Base-by-base conservation (phyloP, 2,888 invertebrate species). In the Pseudococcus jackbeardsleyi region DNA sequence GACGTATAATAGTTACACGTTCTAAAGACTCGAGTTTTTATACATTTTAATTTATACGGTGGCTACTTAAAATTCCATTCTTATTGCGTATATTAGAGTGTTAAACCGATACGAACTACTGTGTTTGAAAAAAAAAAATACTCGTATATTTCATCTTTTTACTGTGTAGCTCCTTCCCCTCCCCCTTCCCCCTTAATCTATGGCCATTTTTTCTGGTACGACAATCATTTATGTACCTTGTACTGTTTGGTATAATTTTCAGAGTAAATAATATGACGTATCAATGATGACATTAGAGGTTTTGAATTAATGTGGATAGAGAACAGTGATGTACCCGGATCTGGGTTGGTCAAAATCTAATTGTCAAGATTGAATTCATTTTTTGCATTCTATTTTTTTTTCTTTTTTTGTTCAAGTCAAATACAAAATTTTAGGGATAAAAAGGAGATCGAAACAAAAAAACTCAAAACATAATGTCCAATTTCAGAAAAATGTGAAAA, bases 31-130 rank as follows among this genome's bases (percentile, higher is more conserved):
- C 19, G 12, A 46, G 4, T 82, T 82, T 82, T 82, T 82, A 33
- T 82, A 82, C 79, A 82, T 82, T 82, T 82, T 82, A 82, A 82
- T 82, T 82, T 82, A 82, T 82, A 82, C 42, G 6, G 5, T 9
- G 46, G 46, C 79, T 82, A 82, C 79, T 82, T 82, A 46, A 82
- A 82, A 82, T 82, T 82, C 79, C 79, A 19, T 82, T 82, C 79
- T n/a, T 82, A 82, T 77, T 77, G 42, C 77, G 68, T 72, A 72
- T 68, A 22, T 64, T 15, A 72, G 26, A 19, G 17, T 33, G 17
- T 72, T 64, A 64, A 64, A 64, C 22, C 22, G 22, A 7, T 64
- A 19, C 64, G 59, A 59, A 8, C n/a, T 59, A 1, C 22, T 64
- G 22, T 19, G 64, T 64, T 22, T 59, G 9, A 64, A 64, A 64